Evolutionary conservation across 1,140 invertebrate species (phyloP).

Genomic region (Phthorimaea operculella): DNA sequence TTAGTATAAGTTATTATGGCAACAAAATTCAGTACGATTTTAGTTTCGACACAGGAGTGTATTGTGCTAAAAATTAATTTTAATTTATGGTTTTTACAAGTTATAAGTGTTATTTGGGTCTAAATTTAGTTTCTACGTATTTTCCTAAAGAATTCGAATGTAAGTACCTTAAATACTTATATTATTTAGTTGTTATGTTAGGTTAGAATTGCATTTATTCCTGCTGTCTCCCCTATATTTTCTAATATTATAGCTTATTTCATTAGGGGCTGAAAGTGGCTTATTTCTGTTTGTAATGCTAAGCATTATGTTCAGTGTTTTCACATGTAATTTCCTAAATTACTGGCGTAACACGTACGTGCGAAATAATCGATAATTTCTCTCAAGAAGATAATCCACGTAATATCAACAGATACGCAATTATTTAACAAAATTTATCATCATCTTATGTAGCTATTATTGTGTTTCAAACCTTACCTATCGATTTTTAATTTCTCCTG

Average conservation of each 20-base stretch:
- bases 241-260: constrained; percentile 49
- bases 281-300: constrained; percentile 52
- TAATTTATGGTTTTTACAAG: neutral
- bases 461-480: too few relatives aligned
- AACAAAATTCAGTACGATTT: neutral
- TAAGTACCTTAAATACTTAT: constrained; percentile 28
- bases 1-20: constrained; percentile 1
- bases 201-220: constrained; percentile 60
- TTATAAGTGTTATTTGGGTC: neutral
- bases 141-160: constrained; percentile 29
- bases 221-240: constrained; percentile 55
- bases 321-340: constrained; percentile 9
- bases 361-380: constrained; percentile 24
- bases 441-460: too few relatives aligned
- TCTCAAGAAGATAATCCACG: constrained; percentile 12
- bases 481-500: too few relatives aligned
- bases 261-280: constrained; percentile 55
- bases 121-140: constrained; percentile 2
- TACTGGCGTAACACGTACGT: constrained; percentile 18
- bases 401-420: constrained; percentile 4
- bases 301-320: constrained; percentile 13
- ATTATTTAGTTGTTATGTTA: constrained; percentile 39
- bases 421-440: neutral
- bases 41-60: neutral
- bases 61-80: constrained; percentile 5